Base-by-base conservation (phyloP, 2,113 vertebrate species). In the Periophthalmus modestus region DNA sequence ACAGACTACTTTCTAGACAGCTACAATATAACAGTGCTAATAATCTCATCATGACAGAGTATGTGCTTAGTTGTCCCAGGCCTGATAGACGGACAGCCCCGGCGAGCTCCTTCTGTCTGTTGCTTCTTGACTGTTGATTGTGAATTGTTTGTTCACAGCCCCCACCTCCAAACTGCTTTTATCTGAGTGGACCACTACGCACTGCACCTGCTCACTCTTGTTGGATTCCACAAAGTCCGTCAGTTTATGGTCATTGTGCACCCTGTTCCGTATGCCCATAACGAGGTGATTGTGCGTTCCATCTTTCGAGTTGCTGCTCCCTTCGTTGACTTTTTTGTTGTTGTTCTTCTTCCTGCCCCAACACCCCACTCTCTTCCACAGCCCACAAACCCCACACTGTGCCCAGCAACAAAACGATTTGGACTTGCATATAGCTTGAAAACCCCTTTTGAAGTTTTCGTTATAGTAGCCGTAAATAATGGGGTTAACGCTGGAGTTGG, bases 401-500 rank as follows among this genome's bases (percentile, higher is more conserved):
- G 16, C 0, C 12, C 81, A 0, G 57, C 80, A 88, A 10, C 85
- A 87, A 50, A 87, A 69, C 3, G 85, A 80, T 55, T 69, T 76
- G 11, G 88, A 82, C 72, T 87, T 87, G 73, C 86, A 95, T 34
- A 93, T 86, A 0, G 79, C 91, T 62, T 94, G 90, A 58, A 95
- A 95, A 13, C 93, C 93, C 50, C 89, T 88, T 84, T 93, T 94
- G 71, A 95, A 95, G 82, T 95, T 95, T 80, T 95, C 92, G 15
- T 95, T 95, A 86, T 93, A 95, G 88, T 95, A 95, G 36, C 94
- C 94, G 0, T 95, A 95, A 73, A 95, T 94, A 66, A 95, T 93
- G 39, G 94, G 94, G 84, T 95, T 95, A 68, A 95, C 57, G 1
- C 94, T 93, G 24, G 93, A 94, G 85, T 95, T 95, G 5, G 93